Evolutionary conservation across 64 coral and sea anemone genomes (phyloP).

Genomic region (Stichodactyla helianthus): DNA sequence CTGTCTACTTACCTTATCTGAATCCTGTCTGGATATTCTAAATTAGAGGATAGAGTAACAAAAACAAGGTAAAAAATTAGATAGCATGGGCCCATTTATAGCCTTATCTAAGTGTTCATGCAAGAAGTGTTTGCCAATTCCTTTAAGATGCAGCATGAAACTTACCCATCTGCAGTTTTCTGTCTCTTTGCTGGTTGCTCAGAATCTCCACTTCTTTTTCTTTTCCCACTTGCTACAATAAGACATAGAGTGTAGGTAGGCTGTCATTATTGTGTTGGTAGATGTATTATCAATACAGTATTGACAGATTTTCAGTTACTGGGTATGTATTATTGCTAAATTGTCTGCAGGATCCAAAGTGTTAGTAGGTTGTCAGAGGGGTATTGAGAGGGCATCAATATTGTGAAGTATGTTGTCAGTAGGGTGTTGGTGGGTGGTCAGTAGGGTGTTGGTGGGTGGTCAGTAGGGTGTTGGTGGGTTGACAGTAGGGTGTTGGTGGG

Average conservation of each 20-base stretch:
- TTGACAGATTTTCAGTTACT: no score
- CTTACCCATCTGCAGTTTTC: constrained; percentile 49
- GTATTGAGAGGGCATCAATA: no score
- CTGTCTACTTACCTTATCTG: background rate
- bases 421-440: background rate
- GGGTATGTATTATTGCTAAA: no score
- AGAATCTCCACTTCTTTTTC: constrained; percentile 66
- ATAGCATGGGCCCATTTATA: no score
- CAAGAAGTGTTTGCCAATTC: no score
- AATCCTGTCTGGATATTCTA: background rate
- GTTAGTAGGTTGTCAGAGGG: no score
- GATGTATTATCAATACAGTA: no score
- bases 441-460: background rate
- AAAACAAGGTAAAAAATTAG: background rate
- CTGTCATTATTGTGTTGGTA: no score
- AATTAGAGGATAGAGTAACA: background rate
- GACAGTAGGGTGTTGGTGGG: no score
- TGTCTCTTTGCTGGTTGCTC: constrained; percentile 61
- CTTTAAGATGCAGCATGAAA: background rate
- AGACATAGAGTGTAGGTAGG: no score
- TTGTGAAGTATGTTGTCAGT: background rate
- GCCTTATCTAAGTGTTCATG: no score
- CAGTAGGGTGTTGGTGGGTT: background rate
- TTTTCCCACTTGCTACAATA: constrained; percentile 20
- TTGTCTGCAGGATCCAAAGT: no score